Percentiles rank a stretch among this genome's conserved stretches.
These are phyloP conservation scores for Artibeus lituratus DNA, from an alignment of 2,797 vertebrate genomes.

Conservation along the genomic window DNA sequence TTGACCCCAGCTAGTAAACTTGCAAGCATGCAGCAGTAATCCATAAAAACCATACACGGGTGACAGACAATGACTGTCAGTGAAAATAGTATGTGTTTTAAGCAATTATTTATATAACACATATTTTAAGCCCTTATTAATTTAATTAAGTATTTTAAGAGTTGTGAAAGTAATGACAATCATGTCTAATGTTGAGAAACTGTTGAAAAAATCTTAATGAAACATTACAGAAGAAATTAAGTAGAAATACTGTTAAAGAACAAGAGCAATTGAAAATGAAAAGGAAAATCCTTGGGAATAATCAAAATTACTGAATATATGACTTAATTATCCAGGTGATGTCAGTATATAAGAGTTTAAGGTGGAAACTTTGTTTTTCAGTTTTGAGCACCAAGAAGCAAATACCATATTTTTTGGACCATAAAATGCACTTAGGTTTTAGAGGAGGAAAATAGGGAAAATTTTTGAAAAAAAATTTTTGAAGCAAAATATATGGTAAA, in stretches of 20 bases:
- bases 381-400: neutral
- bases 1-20: neutral
- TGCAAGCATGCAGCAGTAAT: neutral
- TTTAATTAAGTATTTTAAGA: constrained; percentile 11
- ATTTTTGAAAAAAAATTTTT: too few relatives aligned
- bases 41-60: neutral
- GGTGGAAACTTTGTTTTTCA: neutral
- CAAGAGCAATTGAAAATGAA: neutral
- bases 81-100: constrained; percentile 10
- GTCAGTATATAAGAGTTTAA: neutral
- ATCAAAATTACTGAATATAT: neutral
- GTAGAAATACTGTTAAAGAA: neutral
- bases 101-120: neutral
- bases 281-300: neutral
- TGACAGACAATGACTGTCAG: neutral
- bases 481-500: too few relatives aligned
- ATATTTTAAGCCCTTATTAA: neutral
- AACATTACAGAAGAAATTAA: neutral
- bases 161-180: neutral
- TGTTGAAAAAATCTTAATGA: constrained; percentile 2
- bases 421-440: too few relatives aligned
- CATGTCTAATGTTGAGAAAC: neutral
- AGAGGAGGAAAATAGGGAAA: too few relatives aligned
- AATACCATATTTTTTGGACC: neutral
- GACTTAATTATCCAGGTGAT: neutral